Base-by-base conservation (phyloP, 2,113 vertebrate genomes). In the Cromileptes altivelis region DNA sequence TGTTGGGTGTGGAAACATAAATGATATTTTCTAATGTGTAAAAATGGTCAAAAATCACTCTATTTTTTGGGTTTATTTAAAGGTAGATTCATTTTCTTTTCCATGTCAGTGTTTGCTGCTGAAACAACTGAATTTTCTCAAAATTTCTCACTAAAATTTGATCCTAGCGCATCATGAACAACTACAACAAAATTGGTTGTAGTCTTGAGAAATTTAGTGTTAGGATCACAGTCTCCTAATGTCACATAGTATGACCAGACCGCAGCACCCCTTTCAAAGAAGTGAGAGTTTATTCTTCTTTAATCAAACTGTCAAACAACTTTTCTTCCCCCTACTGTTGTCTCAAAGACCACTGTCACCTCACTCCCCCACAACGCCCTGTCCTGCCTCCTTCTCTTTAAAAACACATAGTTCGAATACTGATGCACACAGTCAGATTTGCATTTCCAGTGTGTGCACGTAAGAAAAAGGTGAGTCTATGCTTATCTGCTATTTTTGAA, bases 381-480 rank as follows among this genome's bases (percentile, higher is more conserved):
- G 6, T 11, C 4, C n/a, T 21, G 9, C 3, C 12, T 18, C 15
- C 14, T 71, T n/a, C 53, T 55, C 0, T 19, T 14, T 17, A 67
- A 52, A 18, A 23, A 27, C 18, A 45, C 3, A 13, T 21, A 42
- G 60, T 64, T 40, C 6, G 6, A 3, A n/a, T 12, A 17, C 64
- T 45, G 23, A n/a, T 25, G 18, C n/a, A 65, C 47, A 49, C 40
- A 62, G 21, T 53, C 61, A 77, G 68, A 74, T 69, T 78, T 47
- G 27, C 19, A 45, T 12, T 69, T 50, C 21, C 67, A 42, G 37
- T 37, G 25, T 17, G 57, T 47, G 58, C 30, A 50, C 19, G 14
- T 49, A 21, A 60, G 64, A 67, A 25, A 10, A 81, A 67, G 87
- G 91, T 90, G 19, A 91, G 91, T 80, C 49, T 25, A 13, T 7